Base-by-base conservation (phyloP, 2,888 invertebrate genomes). In the Drosophila helvetica region DNA sequence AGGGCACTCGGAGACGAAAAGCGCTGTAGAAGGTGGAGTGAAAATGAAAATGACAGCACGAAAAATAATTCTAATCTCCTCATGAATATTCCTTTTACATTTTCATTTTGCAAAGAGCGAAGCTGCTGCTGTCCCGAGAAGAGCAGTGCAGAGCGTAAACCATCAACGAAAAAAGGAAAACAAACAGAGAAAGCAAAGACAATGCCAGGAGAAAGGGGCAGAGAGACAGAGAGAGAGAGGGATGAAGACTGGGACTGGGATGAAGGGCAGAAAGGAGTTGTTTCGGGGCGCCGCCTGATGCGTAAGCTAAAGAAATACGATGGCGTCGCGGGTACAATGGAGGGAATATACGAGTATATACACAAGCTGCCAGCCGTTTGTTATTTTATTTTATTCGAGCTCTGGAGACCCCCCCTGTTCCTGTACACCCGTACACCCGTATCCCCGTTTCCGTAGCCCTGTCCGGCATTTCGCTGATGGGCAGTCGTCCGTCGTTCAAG, bases 11-110 rank as follows among this genome's bases (percentile, higher is more conserved):
- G 69, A 79, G 80, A 80, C 75, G 75, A 78, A 77, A 78, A 42
- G 55, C 53, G 56, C 51, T 53, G 69, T 1, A 33, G 33, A 33
- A 33, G 33, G 33, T 33, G 33, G 33, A 15, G 33, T 33, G 12
- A 33, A 15, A 33, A 33, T 30, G 33, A 33, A 84, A 89, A 88
- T 89, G 90, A 88, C 90, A 90, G 89, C 64, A 85, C 77, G 77
- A 86, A 87, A 89, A 89, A 91, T 90, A 91, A 90, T 91, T 91
- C 90, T 90, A 91, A 91, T 91, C 91, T 90, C 76, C 90, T 91
- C 91, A 91, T 91, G 91, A 91, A 91, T 91, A 91, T 91, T 91
- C 91, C 87, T 86, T 90, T 89, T 88, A 75, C 85, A 89, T 91
- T 91, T 91, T 88, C 86, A 82, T 82, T 83, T 81, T 72, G 78